These are phyloP conservation scores for Helicoverpa armigera DNA, from an alignment of 1,140 invertebrate species.

Conservation along the genomic window DNA sequence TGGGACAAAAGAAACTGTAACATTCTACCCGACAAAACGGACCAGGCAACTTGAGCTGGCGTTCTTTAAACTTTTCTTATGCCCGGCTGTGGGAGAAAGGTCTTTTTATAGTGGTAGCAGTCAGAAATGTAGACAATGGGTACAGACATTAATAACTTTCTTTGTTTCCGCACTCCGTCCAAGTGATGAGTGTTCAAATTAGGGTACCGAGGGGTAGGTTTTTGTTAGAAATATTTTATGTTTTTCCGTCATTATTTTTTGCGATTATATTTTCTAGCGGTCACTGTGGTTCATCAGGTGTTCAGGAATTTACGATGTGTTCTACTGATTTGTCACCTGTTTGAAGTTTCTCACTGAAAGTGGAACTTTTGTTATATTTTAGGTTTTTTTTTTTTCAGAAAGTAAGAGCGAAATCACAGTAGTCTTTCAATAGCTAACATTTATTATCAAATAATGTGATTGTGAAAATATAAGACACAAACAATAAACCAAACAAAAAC, in stretches of 20 bases:
- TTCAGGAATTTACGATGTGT: background rate
- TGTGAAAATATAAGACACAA: background rate
- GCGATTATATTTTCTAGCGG: conserved; percentile 1
- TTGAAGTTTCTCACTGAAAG: background rate
- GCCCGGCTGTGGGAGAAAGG: conserved; percentile 52
- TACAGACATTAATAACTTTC: conserved; percentile 80
- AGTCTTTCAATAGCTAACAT: too few species aligned
- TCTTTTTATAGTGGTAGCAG: conserved; percentile 63
- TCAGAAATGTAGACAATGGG: conserved; percentile 71
- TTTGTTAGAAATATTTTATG: conserved; percentile 48
- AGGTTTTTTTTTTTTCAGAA: background rate
- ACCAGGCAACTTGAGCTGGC: conserved; percentile 59
- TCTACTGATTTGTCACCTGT: conserved; percentile 11
- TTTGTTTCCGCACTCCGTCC: conserved; percentile 67
- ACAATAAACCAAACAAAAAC: background rate
- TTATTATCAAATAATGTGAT: background rate
- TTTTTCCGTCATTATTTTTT: conserved; percentile 47
- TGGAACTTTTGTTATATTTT: conserved; percentile 18
- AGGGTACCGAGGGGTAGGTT: conserved; percentile 45
- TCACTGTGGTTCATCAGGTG: conserved; percentile 15
- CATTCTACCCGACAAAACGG: conserved; percentile 67
- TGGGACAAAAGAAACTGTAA: conserved; percentile 67
- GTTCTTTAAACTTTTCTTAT: conserved; percentile 58
- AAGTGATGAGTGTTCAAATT: conserved; percentile 51
- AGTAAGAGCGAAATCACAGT: background rate